These are phyloP conservation scores for Pitangus sulphuratus DNA, from an alignment of 2,797 vertebrate genomes.

Conservation along the genomic window DNA sequence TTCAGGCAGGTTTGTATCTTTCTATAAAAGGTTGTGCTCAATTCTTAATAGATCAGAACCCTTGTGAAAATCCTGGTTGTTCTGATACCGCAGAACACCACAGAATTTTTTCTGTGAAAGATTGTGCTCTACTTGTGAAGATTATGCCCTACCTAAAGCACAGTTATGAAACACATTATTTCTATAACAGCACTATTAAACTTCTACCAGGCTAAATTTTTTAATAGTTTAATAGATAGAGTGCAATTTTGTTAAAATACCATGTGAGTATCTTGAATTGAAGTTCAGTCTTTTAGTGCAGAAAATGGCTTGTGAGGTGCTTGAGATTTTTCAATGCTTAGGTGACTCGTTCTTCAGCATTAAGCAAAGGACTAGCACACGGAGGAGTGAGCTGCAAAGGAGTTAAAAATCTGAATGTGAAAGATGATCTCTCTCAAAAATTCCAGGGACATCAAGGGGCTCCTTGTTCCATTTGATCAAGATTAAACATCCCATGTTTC, in stretches of 20 bases:
- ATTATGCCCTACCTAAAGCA: not conserved
- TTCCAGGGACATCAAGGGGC: not conserved
- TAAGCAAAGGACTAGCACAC: not conserved
- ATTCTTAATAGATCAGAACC: not conserved
- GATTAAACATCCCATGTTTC: not conserved
- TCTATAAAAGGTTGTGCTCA: not conserved
- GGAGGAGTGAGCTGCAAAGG: not conserved
- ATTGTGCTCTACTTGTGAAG: not conserved
- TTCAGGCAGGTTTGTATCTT: not conserved
- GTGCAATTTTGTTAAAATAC: not conserved
- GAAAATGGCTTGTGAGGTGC: not conserved
- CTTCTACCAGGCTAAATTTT: not conserved
- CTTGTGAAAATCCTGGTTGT: not conserved
- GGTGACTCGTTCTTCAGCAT: not conserved
- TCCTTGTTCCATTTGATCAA: not conserved
- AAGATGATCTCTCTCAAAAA: slow-evolving; percentile 1
- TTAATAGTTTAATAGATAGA: not conserved
- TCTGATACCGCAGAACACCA: not conserved
- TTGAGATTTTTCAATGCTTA: not conserved
- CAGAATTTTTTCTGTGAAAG: not conserved
- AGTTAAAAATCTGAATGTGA: not conserved
- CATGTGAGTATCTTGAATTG: not conserved
- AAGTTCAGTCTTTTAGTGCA: not conserved
- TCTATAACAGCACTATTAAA: not conserved
- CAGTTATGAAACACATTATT: not conserved